Evolutionary conservation across 2,888 invertebrate genomes (phyloP), one percentile per base, ranked within the genome.

Genomic region (Cyrtodaria siliqua): DNA sequence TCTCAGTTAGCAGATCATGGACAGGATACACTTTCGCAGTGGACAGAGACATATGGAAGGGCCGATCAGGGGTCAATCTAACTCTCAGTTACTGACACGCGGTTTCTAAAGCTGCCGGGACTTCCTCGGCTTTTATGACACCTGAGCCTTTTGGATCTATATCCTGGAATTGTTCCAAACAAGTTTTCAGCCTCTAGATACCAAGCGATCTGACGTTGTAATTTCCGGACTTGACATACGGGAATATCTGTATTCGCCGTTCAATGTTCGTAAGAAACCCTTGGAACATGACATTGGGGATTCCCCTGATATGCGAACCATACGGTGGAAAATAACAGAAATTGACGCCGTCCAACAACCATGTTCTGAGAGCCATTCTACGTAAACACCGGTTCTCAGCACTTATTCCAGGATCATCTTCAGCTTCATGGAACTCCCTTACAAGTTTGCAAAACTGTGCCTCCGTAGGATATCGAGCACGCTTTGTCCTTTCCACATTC

Each of bases 241-340:
- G 69, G 38, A 63, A 73, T 9, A 73, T 14, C 50, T 78, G 72
- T 9, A 78, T 40, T 20, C 73, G 55, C 18, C 77, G 20, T 14
- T 77, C 72, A 24, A 72, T 78, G 44, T 69, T 69, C 24, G 73
- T 69, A 29, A 78, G 27, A 12, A 61, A 74, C 2, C 73, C 78
- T 68, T 78, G 56, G 47, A 56, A 69, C 73, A 74, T 66, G 9
- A 78, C 47, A 38, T 57, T 26, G 18, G 77, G 69, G n/a, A 72
- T 52, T 12, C 70, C 79, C 24, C 16, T 59, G 8, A 79, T 67
- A 53, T 79, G 60, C 6, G 61, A 62, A 6, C 70, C 70, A 44
- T 55, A 47, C 3, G 64, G 68, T 38, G 78, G 78, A 64, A 78
- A 78, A 6, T 33, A 16, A 44, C 50, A 18, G 38, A 78, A 64